Evolutionary conservation across 2,888 invertebrate genomes (phyloP).

Genomic region (Notodonta dromedarius): DNA sequence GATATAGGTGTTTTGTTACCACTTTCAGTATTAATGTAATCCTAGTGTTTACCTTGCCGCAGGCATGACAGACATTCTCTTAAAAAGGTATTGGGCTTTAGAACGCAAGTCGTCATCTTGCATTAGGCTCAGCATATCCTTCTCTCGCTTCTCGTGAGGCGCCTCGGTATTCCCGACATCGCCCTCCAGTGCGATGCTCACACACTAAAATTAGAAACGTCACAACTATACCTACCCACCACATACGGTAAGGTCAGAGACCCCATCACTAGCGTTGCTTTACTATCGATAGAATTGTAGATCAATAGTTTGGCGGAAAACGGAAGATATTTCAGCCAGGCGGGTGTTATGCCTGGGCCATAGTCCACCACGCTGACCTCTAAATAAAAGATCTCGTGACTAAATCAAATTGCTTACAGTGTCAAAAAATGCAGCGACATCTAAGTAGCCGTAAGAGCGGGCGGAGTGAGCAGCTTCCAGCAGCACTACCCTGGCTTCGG

Average conservation of each 20-base stretch:
- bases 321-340: too few relatives aligned
- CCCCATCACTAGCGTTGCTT: too few relatives aligned
- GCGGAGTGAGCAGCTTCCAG: constrained; percentile 60
- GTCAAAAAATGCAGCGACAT: constrained; percentile 70
- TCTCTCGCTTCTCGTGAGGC: constrained; percentile 64
- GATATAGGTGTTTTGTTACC: too few relatives aligned
- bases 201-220: constrained; percentile 1
- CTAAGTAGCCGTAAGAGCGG: constrained; percentile 51
- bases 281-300: too few relatives aligned
- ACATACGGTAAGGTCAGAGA: too few relatives aligned
- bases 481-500: constrained; percentile 69
- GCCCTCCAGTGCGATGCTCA: constrained; percentile 62
- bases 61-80: constrained; percentile 72
- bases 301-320: too few relatives aligned
- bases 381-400: too few relatives aligned
- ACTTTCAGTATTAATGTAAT: too few relatives aligned
- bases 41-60: constrained; percentile 55
- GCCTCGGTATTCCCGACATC: constrained; percentile 58
- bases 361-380: too few relatives aligned
- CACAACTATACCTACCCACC: too few relatives aligned
- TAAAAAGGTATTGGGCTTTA: constrained; percentile 70
- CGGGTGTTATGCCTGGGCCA: too few relatives aligned
- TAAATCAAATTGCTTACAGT: constrained; percentile 51
- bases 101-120: constrained; percentile 69
- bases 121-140: constrained; percentile 71